Evolutionary conservation across 2,113 vertebrate genomes (phyloP), one percentile per base, ranked within the genome.

Genomic region (Xenus cinereus): DNA sequence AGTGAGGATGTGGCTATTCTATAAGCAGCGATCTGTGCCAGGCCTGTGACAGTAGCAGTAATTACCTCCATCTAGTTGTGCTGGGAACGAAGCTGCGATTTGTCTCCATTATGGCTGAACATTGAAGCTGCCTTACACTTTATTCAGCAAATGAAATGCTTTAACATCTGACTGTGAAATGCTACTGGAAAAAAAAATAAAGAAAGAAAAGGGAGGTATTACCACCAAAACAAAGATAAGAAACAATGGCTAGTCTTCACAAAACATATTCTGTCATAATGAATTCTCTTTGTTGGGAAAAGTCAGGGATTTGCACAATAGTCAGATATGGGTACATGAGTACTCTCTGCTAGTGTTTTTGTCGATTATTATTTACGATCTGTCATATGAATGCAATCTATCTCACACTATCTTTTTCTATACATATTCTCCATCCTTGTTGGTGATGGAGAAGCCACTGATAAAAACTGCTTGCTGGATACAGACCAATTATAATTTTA

Each of bases 71-170:
- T 97, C 97, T 96, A 95, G 78, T 96, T 95, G 77, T 97, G 96
- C 89, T 97, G 57, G 69, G 90, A 97, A 85, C 86, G 85, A 96
- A 98, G 75, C n/a, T 93, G 95, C 96, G 95, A 98, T 98, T 98
- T 98, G 90, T 98, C 97, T 98, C 98, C 96, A 97, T 98, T 98
- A 98, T 75, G 66, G 78, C 84, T 94, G 93, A 96, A 87, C 91
- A 96, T 86, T 98, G 96, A 98, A 96, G 77, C 95, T 98, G 91
- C 96, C 90, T 97, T 97, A 96, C 94, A 95, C 93, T 98, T 98
- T 98, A 98, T 98, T 98, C 97, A 97, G 97, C 90, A 98, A 98
- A 98, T 97, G 62, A 98, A 98, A 98, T 95, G 86, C 68, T 98
- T 98, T 97, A 98, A 96, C 95, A 97, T 97, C 90, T 96, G 90